phyloP scores from a whole-genome alignment of 1,140 invertebrate genomes.

The Drosophila saltans region DNA sequence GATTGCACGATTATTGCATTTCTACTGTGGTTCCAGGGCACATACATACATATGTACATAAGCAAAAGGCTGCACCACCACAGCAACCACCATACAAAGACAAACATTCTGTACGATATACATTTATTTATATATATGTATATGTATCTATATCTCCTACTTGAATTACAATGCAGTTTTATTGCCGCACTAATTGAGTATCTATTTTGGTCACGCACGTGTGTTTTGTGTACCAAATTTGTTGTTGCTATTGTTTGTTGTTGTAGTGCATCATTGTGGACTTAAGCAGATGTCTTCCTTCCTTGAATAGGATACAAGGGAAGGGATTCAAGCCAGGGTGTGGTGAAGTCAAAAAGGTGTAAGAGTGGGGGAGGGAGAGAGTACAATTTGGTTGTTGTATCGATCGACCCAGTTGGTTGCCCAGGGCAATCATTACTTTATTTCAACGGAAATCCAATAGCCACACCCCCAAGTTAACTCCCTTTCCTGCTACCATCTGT shows the following conservation, averaged over 20 bases:
- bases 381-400: not conserved
- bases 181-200: constrained; percentile 76
- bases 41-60: not conserved
- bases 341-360: too few species aligned
- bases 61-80: not conserved
- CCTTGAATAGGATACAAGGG: too few species aligned
- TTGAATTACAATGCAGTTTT: constrained; percentile 67
- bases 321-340: too few species aligned
- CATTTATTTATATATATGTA: too few species aligned
- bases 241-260: not conserved
- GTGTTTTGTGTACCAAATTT: constrained; percentile 33
- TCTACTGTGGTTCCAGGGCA: constrained; percentile 2
- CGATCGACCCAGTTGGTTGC: constrained; percentile 1
- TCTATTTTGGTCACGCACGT: constrained; percentile 73
- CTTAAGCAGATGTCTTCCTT: constrained; percentile 1
- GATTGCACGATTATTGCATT: constrained; percentile 39
- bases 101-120: not conserved
- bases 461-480: constrained; percentile 2
- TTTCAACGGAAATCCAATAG: constrained; percentile 3
- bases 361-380: not conserved
- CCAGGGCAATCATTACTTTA: constrained; percentile 3
- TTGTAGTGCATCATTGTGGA: not conserved
- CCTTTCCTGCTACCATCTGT: not conserved
- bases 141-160: constrained; percentile 36
- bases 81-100: not conserved